Percentiles rank a stretch among this genome's conserved stretches.
Conservation (phyloP, 2,888 invertebrate genomes). For the Pemphredon lugubris region DNA sequence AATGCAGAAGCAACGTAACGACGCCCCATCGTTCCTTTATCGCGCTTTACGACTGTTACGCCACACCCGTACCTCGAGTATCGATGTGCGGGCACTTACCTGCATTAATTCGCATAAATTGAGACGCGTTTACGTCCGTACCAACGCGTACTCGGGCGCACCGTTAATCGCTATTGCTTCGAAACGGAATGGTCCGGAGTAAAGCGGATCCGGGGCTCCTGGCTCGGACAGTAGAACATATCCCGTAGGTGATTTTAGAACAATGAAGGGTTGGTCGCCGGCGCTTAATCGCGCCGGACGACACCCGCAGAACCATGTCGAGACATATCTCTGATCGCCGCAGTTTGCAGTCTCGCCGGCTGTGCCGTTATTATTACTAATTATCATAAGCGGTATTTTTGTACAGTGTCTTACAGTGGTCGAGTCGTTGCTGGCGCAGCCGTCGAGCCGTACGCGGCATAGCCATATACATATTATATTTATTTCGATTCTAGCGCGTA, state of each 20-base stretch:
- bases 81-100: too few species aligned
- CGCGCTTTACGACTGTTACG: too few species aligned
- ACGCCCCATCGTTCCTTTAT: too few species aligned
- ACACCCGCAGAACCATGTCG: slow-evolving; percentile 72
- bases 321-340: slow-evolving; percentile 74
- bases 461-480: slow-evolving; percentile 38
- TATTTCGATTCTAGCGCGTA: slow-evolving; percentile 60
- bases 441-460: slow-evolving; percentile 68
- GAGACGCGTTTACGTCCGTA: too few species aligned
- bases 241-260: slow-evolving; percentile 53
- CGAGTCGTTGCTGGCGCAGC: slow-evolving; percentile 73
- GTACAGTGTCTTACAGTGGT: slow-evolving; percentile 78
- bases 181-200: too few species aligned
- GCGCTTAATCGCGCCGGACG: slow-evolving; percentile 29
- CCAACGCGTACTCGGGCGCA: too few species aligned
- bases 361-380: slow-evolving; percentile 70
- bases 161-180: too few species aligned
- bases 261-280: slow-evolving; percentile 44
- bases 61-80: too few species aligned
- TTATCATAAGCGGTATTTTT: slow-evolving; percentile 78
- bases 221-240: slow-evolving; percentile 52
- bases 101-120: too few species aligned
- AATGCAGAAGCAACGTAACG: too few species aligned
- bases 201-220: slow-evolving; percentile 34
- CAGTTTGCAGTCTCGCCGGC: slow-evolving; percentile 70